A percentile compares a stretch with the other conserved stretches of the same genome.
phyloP scores from a whole-genome alignment of 1,140 invertebrate species.

The Luehdorfia chinensis region DNA sequence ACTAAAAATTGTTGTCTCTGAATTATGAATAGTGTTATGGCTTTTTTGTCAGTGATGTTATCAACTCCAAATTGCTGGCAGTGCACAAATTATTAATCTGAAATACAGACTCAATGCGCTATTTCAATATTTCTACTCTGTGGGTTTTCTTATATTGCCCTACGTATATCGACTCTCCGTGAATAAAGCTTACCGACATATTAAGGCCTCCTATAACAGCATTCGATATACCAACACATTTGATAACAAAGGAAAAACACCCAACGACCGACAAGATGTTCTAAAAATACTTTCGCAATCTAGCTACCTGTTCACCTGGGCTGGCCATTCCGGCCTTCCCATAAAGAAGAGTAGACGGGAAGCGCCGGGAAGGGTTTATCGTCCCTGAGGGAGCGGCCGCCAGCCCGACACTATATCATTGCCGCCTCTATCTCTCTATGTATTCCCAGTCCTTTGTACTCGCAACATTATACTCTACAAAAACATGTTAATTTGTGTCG shows the following conservation, averaged over 20 bases:
- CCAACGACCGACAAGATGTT: conserved; percentile 70
- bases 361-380: conserved; percentile 72
- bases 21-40: no score
- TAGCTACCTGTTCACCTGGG: conserved; percentile 72
- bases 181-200: conserved; percentile 43
- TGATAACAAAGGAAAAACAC: conserved; percentile 74
- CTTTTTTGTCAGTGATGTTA: no score
- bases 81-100: no score
- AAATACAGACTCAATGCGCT: no score
- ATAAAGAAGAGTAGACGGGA: conserved; percentile 75
- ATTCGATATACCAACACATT: conserved; percentile 60
- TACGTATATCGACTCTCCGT: conserved; percentile 38
- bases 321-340: conserved; percentile 69
- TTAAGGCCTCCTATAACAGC: conserved; percentile 53
- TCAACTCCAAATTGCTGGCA: no score
- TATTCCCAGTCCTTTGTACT: conserved; percentile 55
- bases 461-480: conserved; percentile 46
- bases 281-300: conserved; percentile 74
- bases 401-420: conserved; percentile 74
- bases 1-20: no score
- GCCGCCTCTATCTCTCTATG: conserved; percentile 61
- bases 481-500: conserved; percentile 49
- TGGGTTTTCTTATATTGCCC: conserved; percentile 35
- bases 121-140: no score
- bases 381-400: conserved; percentile 67